Evolutionary conservation across 2,113 vertebrate genomes (phyloP), one percentile per base, ranked within the genome.

Genomic region (Sylvilagus bachmani): DNA sequence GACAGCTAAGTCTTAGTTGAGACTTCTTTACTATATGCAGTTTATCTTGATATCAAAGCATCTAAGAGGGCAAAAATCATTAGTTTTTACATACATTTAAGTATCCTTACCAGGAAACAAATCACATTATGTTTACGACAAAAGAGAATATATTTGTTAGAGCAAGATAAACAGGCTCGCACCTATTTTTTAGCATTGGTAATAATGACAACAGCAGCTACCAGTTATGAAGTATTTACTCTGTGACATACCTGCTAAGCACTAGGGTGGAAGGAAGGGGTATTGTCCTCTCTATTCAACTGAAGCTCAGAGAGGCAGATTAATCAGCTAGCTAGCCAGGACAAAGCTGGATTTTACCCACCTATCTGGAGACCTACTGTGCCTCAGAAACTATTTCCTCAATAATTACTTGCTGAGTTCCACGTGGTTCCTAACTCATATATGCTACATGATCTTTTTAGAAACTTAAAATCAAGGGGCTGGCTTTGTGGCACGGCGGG

Each of bases 291-390:
- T 55, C 78, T 70, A 55, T n/a, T 85, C 19, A 83, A 53, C 22
- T 85, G 49, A 94, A 51, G 69, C 49, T 92, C 38, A 77, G 38
- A 89, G 27, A 81, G 29, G n/a, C 16, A 74, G 70, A 75, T 84
- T 70, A 69, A 77, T 33, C n/a, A 80, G 4, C 22, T 22, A 38
- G 33, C 10, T 70, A 53, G 31, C 4, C 12, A 85, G 61, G 29
- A 14, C 66, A 95, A 36, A 88, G 66, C 3, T 83, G 10, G 29
- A 66, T 73, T 82, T 90, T 83, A 83, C 73, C 11, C 2, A 67
- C 27, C 14, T 66, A 24, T 44, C 13, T 74, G n/a, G 22, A 73
- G 71, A 58, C 82, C 24, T 77, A 55, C 7, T 79, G 49, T n/a
- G 44, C 33, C 31, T 70, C 14, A 81, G n/a, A 86, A 55, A 64